Evolutionary conservation across 2,888 invertebrate genomes (phyloP).

Genomic region (Cenopis cana): DNA sequence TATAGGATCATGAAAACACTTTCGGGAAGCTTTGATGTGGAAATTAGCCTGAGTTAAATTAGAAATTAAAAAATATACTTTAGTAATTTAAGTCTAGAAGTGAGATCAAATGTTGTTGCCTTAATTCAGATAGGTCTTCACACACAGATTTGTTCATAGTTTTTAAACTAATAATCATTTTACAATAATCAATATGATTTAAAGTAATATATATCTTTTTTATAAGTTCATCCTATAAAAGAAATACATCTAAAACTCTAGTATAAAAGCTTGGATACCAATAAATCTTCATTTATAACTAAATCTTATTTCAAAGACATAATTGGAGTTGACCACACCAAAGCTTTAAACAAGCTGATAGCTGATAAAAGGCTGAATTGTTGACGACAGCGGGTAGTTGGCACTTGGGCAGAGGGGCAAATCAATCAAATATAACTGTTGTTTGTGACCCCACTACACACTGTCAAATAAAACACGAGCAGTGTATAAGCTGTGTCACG

Average conservation of each 20-base stretch:
- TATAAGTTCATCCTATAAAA: conserved; percentile 2
- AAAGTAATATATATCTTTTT: conserved; percentile 6
- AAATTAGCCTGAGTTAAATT: too few relatives aligned
- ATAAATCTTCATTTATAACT: neutral
- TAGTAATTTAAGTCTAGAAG: neutral
- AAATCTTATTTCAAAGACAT: neutral
- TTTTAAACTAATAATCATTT: conserved; percentile 6
- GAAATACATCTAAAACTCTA: neutral
- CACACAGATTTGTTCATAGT: neutral
- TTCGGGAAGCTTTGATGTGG: too few relatives aligned
- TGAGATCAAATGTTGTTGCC: conserved; percentile 1
- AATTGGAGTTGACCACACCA: neutral
- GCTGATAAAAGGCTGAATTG: too few relatives aligned
- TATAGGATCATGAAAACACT: too few relatives aligned
- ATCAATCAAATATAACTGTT: too few relatives aligned
- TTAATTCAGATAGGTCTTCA: neutral
- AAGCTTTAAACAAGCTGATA: neutral
- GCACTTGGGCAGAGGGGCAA: too few relatives aligned
- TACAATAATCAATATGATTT: conserved; percentile 29
- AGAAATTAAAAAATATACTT: too few relatives aligned
- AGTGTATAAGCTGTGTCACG: neutral
- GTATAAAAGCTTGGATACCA: neutral
- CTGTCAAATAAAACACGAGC: neutral
- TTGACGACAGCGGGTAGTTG: too few relatives aligned
- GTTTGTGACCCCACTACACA: too few relatives aligned